A percentile compares a stretch with the other conserved stretches of the same genome.
These are phyloP conservation scores for Octonoba sinensis DNA, from an alignment of 2,888 invertebrate genomes.

Conservation along the genomic window DNA sequence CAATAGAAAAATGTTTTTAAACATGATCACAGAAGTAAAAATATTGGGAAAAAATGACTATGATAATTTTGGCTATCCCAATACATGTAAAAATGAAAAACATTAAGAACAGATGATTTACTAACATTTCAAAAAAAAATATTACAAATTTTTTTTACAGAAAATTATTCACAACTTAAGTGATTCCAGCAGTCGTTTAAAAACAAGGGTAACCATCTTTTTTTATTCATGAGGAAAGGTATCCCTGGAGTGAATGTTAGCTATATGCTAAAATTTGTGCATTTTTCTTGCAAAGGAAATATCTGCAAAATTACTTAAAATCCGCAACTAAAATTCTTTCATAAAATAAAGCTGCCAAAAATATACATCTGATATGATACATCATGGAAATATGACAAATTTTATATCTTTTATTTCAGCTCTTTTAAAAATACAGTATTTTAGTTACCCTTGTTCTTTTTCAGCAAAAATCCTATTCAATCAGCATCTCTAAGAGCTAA, in stretches of 20 bases:
- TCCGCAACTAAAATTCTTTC: background rate
- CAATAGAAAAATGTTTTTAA: constrained; percentile 44
- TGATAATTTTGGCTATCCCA: constrained; percentile 64
- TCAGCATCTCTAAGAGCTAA: constrained; percentile 42
- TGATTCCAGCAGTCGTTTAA: constrained; percentile 55
- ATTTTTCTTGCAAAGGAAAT: background rate
- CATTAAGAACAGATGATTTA: constrained; percentile 49
- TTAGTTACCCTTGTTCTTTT: constrained; percentile 61
- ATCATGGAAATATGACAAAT: constrained; percentile 8
- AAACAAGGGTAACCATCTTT: constrained; percentile 62
- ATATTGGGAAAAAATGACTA: constrained; percentile 63
- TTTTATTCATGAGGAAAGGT: background rate
- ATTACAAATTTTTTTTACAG: constrained; percentile 60
- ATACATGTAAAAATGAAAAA: constrained; percentile 48
- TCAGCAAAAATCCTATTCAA: constrained; percentile 58
- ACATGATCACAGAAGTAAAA: constrained; percentile 60
- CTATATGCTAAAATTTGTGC: background rate
- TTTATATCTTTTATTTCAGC: constrained; percentile 26
- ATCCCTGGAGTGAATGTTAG: background rate
- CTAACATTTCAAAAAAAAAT: constrained; percentile 45
- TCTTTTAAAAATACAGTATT: constrained; percentile 38
- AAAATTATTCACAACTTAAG: constrained; percentile 57
- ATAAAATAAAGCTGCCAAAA: constrained; percentile 51
- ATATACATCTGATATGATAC: constrained; percentile 28
- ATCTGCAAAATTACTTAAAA: background rate